Conservation (phyloP, 2,113 vertebrate species). For the Equus quagga region DNA sequence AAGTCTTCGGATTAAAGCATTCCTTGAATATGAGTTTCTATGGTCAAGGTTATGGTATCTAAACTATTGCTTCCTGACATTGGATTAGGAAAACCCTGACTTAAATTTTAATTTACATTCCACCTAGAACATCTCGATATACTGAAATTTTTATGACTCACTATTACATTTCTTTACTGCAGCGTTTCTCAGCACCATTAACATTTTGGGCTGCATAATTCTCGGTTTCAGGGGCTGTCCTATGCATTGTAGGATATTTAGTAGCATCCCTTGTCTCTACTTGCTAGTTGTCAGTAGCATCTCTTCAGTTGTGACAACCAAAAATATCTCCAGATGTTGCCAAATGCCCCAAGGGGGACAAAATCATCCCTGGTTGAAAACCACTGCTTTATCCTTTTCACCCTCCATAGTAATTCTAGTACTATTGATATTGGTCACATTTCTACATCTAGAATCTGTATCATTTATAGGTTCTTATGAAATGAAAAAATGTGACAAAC, state of each 20-base stretch:
- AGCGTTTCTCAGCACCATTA: neutral
- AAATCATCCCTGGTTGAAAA: neutral
- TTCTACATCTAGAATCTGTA: neutral
- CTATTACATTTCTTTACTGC: neutral
- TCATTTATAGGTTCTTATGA: too few species aligned
- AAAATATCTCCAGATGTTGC: too few species aligned
- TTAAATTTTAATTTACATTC: neutral
- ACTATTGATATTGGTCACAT: neutral
- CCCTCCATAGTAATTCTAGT: neutral
- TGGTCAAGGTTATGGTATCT: neutral
- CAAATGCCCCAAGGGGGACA: neutral
- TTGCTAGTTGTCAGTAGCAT: too few species aligned
- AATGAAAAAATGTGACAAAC: neutral
- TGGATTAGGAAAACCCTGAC: neutral
- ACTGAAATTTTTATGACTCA: neutral
- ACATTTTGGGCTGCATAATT: too few species aligned
- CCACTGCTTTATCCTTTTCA: neutral
- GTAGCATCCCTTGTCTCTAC: too few species aligned
- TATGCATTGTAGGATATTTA: too few species aligned
- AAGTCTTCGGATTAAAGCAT: neutral
- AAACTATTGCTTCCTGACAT: neutral
- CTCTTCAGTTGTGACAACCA: too few species aligned
- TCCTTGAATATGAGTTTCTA: neutral
- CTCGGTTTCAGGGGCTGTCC: too few species aligned
- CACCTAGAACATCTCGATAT: neutral